Evolutionary conservation across 2,888 invertebrate genomes (phyloP), one percentile per base, ranked within the genome.

Genomic region (Penaeus monodon): DNA sequence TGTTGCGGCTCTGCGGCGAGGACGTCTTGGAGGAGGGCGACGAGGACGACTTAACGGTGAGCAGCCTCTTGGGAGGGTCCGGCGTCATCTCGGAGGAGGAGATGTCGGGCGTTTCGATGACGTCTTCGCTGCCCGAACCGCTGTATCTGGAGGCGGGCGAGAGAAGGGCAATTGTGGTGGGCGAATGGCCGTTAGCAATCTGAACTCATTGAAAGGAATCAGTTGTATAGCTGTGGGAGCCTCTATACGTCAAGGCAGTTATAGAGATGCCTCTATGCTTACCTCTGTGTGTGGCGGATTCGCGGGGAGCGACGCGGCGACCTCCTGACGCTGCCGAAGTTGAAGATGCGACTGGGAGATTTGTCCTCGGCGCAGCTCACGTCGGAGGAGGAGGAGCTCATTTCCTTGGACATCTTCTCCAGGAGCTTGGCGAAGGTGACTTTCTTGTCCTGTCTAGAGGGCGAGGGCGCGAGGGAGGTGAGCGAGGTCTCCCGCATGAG

Each of bases 371-470:
- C 90, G 76, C 91, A 90, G 88, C 91, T 91, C 29, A 91, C 89
- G 79, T 92, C 92, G 12, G 91, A 91, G 95, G 74, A 90, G 0
- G 95, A 95, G 85, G 95, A 95, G 91, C 95, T 95, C 95, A 96
- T 95, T 93, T 96, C 96, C 17, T 95, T 95, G 22, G 95, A 95
- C 10, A 96, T 95, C 92, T 95, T 95, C 91, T 95, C 96, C 38
- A 96, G 92, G 81, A 96, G 92, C 90, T 95, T 93, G 0, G 96
- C 96, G 91, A 96, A 96, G 0, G 96, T 96, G 14, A 96, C 91
- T 92, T 96, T 96, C 93, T 96, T 96, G 91, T 96, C 96, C 27
- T 86, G 86, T 77, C 88, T 89, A 49, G 86, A 81, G 20, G 86
- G 86, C 29, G 86, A 86, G 8, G 88, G 81, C n/a, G 80, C 89